Conservation (phyloP, 2,113 vertebrate species). For the Pomatorhinus ruficollis region DNA sequence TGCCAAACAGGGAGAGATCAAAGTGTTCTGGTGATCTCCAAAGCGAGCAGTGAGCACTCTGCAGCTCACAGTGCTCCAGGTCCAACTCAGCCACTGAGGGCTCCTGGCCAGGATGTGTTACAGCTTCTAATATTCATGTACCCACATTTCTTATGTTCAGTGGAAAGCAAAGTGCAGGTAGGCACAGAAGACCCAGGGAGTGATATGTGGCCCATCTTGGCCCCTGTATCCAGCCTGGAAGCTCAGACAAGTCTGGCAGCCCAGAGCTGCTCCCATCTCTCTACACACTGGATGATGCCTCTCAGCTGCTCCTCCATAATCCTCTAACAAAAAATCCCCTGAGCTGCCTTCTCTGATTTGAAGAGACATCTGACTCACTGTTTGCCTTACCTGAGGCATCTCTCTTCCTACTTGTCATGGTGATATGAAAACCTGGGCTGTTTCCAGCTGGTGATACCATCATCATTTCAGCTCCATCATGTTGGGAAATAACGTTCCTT, state of each 20-base stretch:
- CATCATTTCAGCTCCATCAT: neutral
- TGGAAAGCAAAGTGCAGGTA: neutral
- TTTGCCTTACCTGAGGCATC: conserved; percentile 26
- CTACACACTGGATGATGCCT: neutral
- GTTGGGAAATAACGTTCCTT: neutral
- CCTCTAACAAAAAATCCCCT: neutral
- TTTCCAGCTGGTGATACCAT: neutral
- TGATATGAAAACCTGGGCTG: neutral
- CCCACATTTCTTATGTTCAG: neutral
- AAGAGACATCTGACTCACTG: conserved; percentile 27
- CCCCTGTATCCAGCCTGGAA: neutral
- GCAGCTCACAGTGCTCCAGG: neutral
- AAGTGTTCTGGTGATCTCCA: neutral
- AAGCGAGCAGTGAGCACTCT: neutral
- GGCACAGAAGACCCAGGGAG: neutral
- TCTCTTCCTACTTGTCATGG: neutral
- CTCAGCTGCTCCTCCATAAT: neutral
- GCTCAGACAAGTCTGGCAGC: neutral
- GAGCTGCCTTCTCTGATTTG: neutral
- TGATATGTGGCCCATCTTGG: fast-evolving
- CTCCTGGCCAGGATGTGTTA: neutral
- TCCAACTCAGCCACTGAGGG: neutral
- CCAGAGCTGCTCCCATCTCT: neutral
- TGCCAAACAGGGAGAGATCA: neutral
- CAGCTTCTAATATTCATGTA: neutral